phyloP scores from a whole-genome alignment of 2,113 vertebrate genomes.

The Notarius quadriscutis region DNA sequence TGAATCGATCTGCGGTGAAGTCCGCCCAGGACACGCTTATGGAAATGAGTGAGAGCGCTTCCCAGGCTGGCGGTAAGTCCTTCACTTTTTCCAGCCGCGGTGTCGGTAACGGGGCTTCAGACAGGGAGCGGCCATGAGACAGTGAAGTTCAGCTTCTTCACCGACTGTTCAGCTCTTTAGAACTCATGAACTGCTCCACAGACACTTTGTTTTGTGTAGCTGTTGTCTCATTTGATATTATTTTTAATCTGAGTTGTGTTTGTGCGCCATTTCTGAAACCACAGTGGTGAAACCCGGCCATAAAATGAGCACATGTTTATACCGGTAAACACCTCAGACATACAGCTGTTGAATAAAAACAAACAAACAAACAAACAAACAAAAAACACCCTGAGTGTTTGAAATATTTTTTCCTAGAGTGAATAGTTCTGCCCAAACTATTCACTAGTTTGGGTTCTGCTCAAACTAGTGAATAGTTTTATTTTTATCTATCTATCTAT shows the following conservation, averaged over 20 bases:
- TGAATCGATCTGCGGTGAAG: conserved; percentile 65
- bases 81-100: background rate
- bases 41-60: conserved; percentile 71
- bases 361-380: no score
- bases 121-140: background rate
- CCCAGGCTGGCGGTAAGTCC: conserved; percentile 62
- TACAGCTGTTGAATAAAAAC: background rate
- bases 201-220: background rate
- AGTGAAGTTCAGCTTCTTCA: background rate
- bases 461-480: no score
- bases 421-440: no score
- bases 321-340: background rate
- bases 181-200: background rate
- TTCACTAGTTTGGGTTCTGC: no score
- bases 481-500: no score
- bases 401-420: background rate
- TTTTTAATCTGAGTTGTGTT: background rate
- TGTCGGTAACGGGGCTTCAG: background rate
- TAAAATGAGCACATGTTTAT: background rate
- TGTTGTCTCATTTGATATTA: background rate
- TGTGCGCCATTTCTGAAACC: background rate
- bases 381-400: background rate
- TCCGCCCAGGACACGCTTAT: conserved; percentile 64
- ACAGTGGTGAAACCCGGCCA: background rate
- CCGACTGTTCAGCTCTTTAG: no score